Conservation (phyloP, 2,113 vertebrate species). For the Promerops cafer region DNA sequence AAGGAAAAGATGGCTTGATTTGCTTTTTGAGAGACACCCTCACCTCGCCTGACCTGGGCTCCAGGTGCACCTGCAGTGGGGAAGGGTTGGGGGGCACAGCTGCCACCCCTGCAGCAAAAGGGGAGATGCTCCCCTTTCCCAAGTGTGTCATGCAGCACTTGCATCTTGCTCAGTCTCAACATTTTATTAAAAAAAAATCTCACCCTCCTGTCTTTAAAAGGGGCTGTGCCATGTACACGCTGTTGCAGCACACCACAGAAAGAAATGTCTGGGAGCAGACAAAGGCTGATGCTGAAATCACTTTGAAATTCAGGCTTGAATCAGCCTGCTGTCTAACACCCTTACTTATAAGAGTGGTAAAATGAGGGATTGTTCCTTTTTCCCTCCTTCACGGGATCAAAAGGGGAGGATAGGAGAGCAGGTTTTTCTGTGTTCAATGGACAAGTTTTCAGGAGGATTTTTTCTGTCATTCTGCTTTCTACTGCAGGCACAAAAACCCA, state of each 20-base stretch:
- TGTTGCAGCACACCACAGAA: not conserved
- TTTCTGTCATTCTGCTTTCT: not conserved
- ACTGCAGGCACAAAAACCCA: fast-evolving
- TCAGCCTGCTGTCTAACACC: not conserved
- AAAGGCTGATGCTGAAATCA: not conserved
- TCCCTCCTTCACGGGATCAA: not conserved
- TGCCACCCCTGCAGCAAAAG: not conserved
- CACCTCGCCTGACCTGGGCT: not conserved
- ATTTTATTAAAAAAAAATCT: not conserved
- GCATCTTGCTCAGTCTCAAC: not conserved
- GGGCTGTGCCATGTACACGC: not conserved
- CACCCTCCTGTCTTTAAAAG: not conserved
- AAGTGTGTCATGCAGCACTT: fast-evolving
- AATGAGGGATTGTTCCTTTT: not conserved
- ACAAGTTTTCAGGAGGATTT: not conserved
- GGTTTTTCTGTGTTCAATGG: not conserved
- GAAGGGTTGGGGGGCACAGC: not conserved
- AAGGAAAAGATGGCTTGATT: not conserved
- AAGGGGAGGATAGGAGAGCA: not conserved
- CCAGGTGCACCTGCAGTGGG: not conserved
- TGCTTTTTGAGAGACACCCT: not conserved
- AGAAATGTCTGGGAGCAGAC: not conserved
- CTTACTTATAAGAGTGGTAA: not conserved
- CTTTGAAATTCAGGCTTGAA: not conserved
- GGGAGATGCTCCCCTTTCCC: not conserved